Conservation (phyloP, 1,140 invertebrate genomes). For the Drosophila pachea region DNA sequence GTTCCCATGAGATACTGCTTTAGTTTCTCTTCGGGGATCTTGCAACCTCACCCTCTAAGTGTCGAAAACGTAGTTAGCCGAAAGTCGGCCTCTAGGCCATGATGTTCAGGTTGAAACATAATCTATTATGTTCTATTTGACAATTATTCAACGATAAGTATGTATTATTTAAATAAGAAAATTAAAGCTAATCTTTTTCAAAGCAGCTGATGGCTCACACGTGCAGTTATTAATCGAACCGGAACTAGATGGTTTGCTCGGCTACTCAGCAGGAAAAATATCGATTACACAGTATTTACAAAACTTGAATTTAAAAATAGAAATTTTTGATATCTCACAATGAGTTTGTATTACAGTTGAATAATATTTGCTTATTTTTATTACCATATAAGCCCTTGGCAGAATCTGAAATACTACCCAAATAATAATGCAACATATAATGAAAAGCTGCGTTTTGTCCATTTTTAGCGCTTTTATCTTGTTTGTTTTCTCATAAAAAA, state of each 20-base stretch:
- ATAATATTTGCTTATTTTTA: too few relatives aligned
- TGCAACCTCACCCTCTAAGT: constrained; percentile 89
- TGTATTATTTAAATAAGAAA: not conserved
- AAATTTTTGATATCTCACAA: too few relatives aligned
- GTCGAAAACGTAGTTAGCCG: constrained; percentile 87
- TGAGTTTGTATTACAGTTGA: too few relatives aligned
- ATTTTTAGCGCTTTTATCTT: constrained; percentile 43
- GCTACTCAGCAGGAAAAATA: not conserved
- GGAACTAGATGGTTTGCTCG: not conserved
- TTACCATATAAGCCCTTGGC: too few relatives aligned
- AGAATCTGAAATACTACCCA: not conserved
- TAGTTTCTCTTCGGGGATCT: constrained; percentile 86
- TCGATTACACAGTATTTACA: not conserved
- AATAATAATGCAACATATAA: not conserved
- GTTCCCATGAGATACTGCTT: constrained; percentile 84
- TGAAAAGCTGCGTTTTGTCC: constrained; percentile 7
- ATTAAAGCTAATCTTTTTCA: not conserved
- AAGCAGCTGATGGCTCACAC: constrained; percentile 3
- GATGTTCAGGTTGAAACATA: constrained; percentile 65
- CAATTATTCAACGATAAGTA: not conserved
- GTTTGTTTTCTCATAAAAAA: constrained; percentile 42
- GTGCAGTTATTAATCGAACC: not conserved
- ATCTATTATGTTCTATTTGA: not conserved
- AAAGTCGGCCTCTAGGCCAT: constrained; percentile 80
- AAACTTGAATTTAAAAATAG: too few relatives aligned